These are phyloP conservation scores for Drosophila helvetica DNA, from an alignment of 2,888 invertebrate genomes.

Conservation along the genomic window DNA sequence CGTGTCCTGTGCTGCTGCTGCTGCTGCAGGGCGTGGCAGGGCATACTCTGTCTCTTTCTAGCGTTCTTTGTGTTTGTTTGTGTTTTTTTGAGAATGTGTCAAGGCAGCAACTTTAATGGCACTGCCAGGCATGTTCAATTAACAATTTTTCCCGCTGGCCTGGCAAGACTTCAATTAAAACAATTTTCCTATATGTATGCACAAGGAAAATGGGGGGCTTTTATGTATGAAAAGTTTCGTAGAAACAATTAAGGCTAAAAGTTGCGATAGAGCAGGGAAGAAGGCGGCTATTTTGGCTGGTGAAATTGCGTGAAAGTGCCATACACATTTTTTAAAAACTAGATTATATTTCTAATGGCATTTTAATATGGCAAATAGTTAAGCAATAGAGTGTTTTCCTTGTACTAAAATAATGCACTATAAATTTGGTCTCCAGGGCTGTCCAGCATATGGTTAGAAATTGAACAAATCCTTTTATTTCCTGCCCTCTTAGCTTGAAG, in stretches of 20 bases:
- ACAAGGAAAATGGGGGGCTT: neutral
- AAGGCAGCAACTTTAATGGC: slow-evolving; percentile 6
- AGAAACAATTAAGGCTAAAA: neutral
- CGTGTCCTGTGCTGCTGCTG: neutral
- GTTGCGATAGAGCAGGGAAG: neutral
- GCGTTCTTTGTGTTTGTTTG: neutral
- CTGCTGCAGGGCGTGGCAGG: neutral
- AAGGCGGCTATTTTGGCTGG: no score
- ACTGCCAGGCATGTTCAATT: slow-evolving; percentile 7
- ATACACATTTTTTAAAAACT: no score
- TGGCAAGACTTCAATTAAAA: no score
- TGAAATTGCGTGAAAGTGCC: no score
- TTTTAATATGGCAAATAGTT: no score
- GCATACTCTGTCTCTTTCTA: neutral
- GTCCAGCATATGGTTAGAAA: no score
- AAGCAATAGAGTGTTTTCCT: no score
- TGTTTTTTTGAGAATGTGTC: neutral
- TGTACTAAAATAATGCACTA: no score
- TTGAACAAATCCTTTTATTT: neutral
- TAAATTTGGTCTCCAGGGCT: no score
- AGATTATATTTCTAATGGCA: no score
- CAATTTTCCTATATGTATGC: neutral
- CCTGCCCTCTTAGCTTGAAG: neutral
- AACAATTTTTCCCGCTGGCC: neutral
- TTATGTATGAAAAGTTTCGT: neutral